phyloP scores from a whole-genome alignment of 2,888 invertebrate genomes.

The Crocallis elinguaria region DNA sequence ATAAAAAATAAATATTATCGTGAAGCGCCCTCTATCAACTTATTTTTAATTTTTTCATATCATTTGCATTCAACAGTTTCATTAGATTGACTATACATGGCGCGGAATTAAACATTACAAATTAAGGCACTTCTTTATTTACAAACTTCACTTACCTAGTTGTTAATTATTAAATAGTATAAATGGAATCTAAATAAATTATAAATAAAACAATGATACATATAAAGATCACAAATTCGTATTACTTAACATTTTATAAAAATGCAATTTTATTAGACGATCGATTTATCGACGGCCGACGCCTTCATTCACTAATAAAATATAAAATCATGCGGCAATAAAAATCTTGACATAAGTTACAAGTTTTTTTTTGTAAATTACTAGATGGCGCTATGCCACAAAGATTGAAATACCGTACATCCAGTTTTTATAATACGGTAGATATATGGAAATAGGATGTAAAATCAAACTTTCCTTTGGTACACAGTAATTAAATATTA shows the following conservation, averaged over 20 bases:
- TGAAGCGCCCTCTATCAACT: neutral
- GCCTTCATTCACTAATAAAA: neutral
- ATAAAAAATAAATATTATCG: too few species aligned
- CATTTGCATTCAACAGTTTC: neutral
- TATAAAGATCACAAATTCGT: constrained; percentile 20
- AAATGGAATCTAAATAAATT: neutral
- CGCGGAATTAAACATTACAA: constrained; percentile 8
- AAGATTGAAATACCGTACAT: neutral
- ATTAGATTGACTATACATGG: constrained; percentile 17
- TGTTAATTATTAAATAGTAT: constrained; percentile 11
- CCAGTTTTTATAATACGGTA: too few species aligned
- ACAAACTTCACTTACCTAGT: constrained; percentile 3
- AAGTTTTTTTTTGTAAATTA: neutral
- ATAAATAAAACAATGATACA: constrained; percentile 10
- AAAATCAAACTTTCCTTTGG: too few species aligned
- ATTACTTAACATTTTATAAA: constrained; percentile 16
- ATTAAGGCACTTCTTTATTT: constrained; percentile 26
- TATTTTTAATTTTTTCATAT: too few species aligned
- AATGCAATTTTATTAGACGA: constrained; percentile 11
- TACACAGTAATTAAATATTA: too few species aligned
- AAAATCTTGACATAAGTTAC: too few species aligned
- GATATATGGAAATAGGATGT: too few species aligned
- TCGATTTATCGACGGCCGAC: neutral
- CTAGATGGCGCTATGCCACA: neutral
- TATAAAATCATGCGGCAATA: neutral